Percentiles rank a stretch among this genome's conserved stretches.
These are phyloP conservation scores for Erebia epiphron DNA, from an alignment of 2,888 invertebrate genomes.

Conservation along the genomic window DNA sequence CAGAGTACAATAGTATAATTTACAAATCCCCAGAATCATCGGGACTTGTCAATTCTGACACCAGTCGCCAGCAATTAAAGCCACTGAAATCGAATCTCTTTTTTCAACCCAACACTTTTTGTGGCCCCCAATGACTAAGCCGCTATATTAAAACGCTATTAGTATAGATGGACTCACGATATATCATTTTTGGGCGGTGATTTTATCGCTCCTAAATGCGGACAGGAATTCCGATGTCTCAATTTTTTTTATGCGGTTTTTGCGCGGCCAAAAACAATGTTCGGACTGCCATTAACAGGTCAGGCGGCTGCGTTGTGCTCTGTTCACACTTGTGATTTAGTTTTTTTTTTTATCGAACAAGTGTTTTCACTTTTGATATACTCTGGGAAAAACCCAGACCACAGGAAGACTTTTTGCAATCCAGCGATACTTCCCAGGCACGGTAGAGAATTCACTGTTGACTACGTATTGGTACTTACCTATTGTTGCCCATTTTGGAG, in stretches of 20 bases:
- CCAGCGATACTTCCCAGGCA: too few relatives aligned
- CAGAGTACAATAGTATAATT: constrained; percentile 14
- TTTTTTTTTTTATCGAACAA: background rate
- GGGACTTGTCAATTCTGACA: constrained; percentile 39
- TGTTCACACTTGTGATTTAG: constrained; percentile 11
- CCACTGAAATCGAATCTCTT: constrained; percentile 42
- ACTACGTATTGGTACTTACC: too few relatives aligned
- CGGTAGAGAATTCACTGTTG: too few relatives aligned
- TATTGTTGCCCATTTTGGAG: too few relatives aligned
- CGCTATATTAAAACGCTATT: constrained; percentile 79
- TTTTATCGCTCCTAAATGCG: constrained; percentile 75
- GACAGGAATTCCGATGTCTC: constrained; percentile 72
- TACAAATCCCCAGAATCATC: constrained; percentile 9
- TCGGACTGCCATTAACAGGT: constrained; percentile 59
- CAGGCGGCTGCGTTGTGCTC: constrained; percentile 44
- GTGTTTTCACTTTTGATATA: constrained; percentile 2
- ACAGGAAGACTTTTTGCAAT: too few relatives aligned
- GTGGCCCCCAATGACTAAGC: constrained; percentile 63
- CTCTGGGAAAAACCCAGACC: too few relatives aligned
- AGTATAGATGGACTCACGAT: constrained; percentile 69
- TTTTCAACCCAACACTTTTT: constrained; percentile 40
- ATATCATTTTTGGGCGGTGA: constrained; percentile 75
- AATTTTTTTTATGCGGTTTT: constrained; percentile 65
- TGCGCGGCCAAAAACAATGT: constrained; percentile 59
- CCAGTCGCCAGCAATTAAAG: constrained; percentile 38